A percentile compares a stretch with the other conserved stretches of the same genome.
These are phyloP conservation scores for Piprites chloris DNA, from an alignment of 2,113 vertebrate genomes.

Conservation along the genomic window DNA sequence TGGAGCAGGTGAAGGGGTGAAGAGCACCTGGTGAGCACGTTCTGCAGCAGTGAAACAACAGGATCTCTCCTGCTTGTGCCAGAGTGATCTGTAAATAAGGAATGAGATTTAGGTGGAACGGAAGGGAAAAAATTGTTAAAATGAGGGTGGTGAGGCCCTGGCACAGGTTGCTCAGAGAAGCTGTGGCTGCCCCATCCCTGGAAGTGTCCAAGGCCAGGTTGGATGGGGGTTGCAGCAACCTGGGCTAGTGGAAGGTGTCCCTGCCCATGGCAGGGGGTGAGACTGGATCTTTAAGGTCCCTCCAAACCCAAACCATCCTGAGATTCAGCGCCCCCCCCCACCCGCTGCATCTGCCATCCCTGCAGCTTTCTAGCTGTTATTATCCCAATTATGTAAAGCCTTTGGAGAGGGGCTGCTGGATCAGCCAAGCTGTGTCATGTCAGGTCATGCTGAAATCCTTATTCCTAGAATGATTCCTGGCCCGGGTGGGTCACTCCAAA, in stretches of 20 bases:
- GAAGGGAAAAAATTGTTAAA: not conserved
- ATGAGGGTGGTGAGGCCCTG: not conserved
- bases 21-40: not conserved
- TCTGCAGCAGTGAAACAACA: not conserved
- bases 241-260: not conserved
- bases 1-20: not conserved
- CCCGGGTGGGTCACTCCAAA: accelerated
- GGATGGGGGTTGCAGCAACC: accelerated
- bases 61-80: not conserved
- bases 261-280: not conserved
- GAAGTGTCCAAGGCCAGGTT: not conserved
- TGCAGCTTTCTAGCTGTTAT: not conserved
- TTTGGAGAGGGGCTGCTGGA: not conserved
- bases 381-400: constrained; percentile 2
- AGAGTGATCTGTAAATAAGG: not conserved
- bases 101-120: accelerated
- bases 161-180: not conserved
- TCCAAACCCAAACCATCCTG: not conserved
- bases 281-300: not conserved
- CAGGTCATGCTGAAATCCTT: not conserved
- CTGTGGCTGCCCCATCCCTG: not conserved
- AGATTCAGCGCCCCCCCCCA: not conserved
- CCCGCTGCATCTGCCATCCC: not conserved
- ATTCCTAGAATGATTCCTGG: not conserved
- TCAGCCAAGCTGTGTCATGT: not conserved